Base-by-base conservation (phyloP, 2,888 invertebrate species). In the Ophion ellenae region DNA sequence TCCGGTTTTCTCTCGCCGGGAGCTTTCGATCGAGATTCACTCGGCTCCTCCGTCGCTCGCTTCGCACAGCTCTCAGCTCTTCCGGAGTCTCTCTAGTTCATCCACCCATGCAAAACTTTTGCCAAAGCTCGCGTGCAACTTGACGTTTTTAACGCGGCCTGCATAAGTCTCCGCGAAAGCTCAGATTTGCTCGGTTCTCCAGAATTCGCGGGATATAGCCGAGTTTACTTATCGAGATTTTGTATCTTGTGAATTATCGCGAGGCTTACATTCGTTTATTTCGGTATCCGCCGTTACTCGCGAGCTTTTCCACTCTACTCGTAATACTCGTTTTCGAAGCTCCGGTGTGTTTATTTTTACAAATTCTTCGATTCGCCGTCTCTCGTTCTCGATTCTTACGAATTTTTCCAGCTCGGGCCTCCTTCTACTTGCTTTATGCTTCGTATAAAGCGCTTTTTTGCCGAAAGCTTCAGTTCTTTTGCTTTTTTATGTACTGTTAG, bases 1-100 rank as follows among this genome's bases (percentile, higher is more conserved):
- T 80, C 80, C 80, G 73, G 80, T 73, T 80, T 53, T 77, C 57
- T 36, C 32, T 66, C 17, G 40, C 70, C 63, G 70, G 59, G 47
- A 70, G 61, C 67, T 61, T 59, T 32, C 59, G 45, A 73, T 73
- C 73, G 32, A 6, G 3, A 64, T 47, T 47, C 40, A 53, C n/a
- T 10, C 67, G 7, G n/a, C 10, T 7, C 9, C 70, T 24, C 47
- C 1, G 53, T 53, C 20, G 14, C n/a, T 57, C 20, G 14, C 14
- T 40, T 32, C 36, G 6, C 24, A 28, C 53, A 53, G 53, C 53
- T 53, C 53, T 11, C 53, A 53, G 2, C 47, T 7, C 0, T 53
- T 53, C 53, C 53, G 53, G 53, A 53, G 53, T 53, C 4, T 53
- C 14, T 53, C 53, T 14, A 4, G 5, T 7, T 36, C 36, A 36